phyloP scores from a whole-genome alignment of 2,797 vertebrate genomes.

The Bufotes viridis region DNA sequence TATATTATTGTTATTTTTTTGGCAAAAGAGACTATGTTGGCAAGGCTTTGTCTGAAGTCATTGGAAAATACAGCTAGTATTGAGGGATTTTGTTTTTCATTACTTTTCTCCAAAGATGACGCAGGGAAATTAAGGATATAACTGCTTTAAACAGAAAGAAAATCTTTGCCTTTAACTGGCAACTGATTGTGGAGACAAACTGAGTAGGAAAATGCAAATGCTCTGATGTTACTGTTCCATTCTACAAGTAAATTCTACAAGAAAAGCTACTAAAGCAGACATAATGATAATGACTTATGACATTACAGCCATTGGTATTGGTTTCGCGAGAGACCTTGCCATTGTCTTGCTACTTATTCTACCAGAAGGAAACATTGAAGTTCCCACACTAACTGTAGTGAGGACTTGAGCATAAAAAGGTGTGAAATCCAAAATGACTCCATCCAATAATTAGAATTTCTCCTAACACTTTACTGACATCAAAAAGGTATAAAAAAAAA shows the following conservation, averaged over 20 bases:
- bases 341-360: too few species aligned
- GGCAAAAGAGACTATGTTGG: slow-evolving; percentile 63
- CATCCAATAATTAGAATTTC: background rate
- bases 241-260: background rate
- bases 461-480: too few species aligned
- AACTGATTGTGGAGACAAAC: background rate
- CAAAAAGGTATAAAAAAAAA: too few species aligned
- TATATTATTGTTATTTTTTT: slow-evolving; percentile 70
- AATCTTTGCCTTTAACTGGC: slow-evolving; percentile 15
- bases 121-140: slow-evolving; percentile 47
- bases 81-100: slow-evolving; percentile 58
- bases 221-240: background rate
- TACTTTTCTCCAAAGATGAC: slow-evolving; percentile 61
- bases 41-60: slow-evolving; percentile 67
- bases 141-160: slow-evolving; percentile 63
- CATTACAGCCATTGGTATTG: background rate
- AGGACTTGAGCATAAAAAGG: background rate
- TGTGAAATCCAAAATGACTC: background rate
- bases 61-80: slow-evolving; percentile 65
- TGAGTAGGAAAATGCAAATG: background rate
- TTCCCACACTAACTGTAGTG: too few species aligned
- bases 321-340: background rate
- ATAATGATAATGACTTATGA: background rate
- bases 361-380: too few species aligned
- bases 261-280: background rate